Evolutionary conservation across 37 sponge, comb jelly and placozoan genomes (phyloP), one percentile per base, ranked within the genome.

Genomic region (Halisarca cf. caerulea): DNA sequence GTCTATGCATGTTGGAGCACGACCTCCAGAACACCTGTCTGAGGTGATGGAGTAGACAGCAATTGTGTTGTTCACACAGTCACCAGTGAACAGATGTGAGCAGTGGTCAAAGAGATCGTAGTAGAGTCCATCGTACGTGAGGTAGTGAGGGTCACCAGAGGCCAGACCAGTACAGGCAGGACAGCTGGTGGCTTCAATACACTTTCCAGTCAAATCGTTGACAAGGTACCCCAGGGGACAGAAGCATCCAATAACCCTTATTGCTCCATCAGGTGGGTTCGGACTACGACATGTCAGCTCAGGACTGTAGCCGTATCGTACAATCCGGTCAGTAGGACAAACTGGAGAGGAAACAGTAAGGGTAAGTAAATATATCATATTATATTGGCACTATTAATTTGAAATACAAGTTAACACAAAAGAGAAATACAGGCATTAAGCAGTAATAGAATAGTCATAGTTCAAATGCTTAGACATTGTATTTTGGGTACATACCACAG

Each of bases 41-140:
- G 37, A 36, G 43, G 77, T 74, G 25, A 74, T 74, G 45, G 43
- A 40, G 77, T 40, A 40, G n/a, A 74, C 77, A 2, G 77, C 42
- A 40, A 74, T 41, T 2, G 77, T 74, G n/a, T 74, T 37, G 8
- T 41, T 44, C 7, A 24, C 25, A 23, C 77, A 74, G 24, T 74
- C 77, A 2, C 41, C 1, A 44, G 77, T 25, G 43, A 74, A 74
- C 44, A 74, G 2, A 24, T 74, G 77, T 1, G 77, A 74, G 25
- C 77, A 74, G 77, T 74, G 77, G 45, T 74, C 77, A 74, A 74
- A 74, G 9, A 74, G 77, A 24, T 74, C 77, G 77, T 74, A 74
- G 42, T 24, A 43, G 23, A 38, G 45, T 2, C 77, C 77, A 41
- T 74, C 77, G 24, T 44, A 74, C 15, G 77, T 74, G 15, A 32